phyloP scores from a whole-genome alignment of 2,113 vertebrate species.

The Gobio gobio region DNA sequence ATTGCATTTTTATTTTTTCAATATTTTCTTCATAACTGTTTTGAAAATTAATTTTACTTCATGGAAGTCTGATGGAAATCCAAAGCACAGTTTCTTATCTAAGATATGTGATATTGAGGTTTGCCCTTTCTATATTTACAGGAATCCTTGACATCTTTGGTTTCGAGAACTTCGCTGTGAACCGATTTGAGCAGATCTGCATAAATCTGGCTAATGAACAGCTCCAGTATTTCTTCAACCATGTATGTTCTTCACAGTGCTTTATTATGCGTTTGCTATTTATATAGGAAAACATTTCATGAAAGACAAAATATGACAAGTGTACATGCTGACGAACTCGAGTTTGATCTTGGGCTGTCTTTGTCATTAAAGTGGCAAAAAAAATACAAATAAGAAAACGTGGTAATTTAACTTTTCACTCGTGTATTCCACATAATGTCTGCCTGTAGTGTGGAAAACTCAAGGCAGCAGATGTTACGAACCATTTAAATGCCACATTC shows the following conservation, averaged over 20 bases:
- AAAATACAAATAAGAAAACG: not conserved
- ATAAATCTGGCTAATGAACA: constrained; percentile 83
- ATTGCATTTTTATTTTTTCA: not conserved
- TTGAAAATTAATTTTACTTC: not conserved
- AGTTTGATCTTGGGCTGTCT: not conserved
- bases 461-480: not conserved
- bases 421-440: not conserved
- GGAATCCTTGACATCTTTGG: constrained; percentile 83
- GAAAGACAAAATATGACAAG: too few relatives aligned
- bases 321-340: not conserved
- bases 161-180: constrained; percentile 81
- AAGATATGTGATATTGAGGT: not conserved
- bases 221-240: constrained; percentile 82
- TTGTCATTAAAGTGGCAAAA: not conserved
- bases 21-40: not conserved
- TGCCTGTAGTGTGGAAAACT: not conserved
- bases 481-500: not conserved
- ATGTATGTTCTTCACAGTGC: constrained; percentile 66
- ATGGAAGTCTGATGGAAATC: too few relatives aligned
- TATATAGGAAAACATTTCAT: not conserved
- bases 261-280: not conserved
- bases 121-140: constrained; percentile 50
- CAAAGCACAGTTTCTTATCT: not conserved
- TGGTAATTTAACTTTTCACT: not conserved
- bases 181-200: constrained; percentile 81